Percentiles rank a stretch among this genome's conserved stretches.
phyloP scores from a whole-genome alignment of 2,888 invertebrate species.

The Bellardia bayeri region DNA sequence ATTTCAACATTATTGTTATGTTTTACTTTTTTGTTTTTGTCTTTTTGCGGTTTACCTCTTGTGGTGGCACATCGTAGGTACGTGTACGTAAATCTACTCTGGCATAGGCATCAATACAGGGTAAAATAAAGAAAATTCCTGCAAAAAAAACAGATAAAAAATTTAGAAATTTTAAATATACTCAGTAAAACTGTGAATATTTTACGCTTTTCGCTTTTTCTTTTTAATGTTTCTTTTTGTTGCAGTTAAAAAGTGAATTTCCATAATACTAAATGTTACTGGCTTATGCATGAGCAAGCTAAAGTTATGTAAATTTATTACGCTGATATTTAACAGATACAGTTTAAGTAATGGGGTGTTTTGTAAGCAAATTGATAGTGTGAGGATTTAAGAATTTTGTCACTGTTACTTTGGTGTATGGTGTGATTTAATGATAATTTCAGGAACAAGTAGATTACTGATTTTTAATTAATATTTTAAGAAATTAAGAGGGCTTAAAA shows the following conservation, averaged over 20 bases:
- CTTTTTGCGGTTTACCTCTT: slow-evolving; percentile 89
- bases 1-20: slow-evolving; percentile 3
- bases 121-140: slow-evolving; percentile 98
- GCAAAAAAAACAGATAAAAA: slow-evolving; percentile 69
- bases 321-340: background rate
- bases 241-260: slow-evolving; percentile 14
- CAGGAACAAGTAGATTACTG: background rate
- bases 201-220: background rate
- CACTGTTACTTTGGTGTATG: background rate
- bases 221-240: background rate
- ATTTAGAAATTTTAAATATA: background rate
- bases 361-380: slow-evolving; percentile 14
- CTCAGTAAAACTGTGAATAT: too few species aligned
- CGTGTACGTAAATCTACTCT: slow-evolving; percentile 97
- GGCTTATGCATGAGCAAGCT: background rate
- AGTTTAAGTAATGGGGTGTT: background rate
- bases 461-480: background rate
- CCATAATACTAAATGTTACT: slow-evolving; percentile 23
- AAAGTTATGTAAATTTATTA: slow-evolving; percentile 28
- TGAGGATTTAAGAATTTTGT: slow-evolving; percentile 15
- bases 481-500: too few species aligned
- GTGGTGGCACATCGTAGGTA: slow-evolving; percentile 98
- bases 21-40: background rate
- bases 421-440: background rate
- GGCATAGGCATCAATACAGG: slow-evolving; percentile 97